Evolutionary conservation across 2,888 invertebrate genomes (phyloP).

Genomic region (Molorchus minor): DNA sequence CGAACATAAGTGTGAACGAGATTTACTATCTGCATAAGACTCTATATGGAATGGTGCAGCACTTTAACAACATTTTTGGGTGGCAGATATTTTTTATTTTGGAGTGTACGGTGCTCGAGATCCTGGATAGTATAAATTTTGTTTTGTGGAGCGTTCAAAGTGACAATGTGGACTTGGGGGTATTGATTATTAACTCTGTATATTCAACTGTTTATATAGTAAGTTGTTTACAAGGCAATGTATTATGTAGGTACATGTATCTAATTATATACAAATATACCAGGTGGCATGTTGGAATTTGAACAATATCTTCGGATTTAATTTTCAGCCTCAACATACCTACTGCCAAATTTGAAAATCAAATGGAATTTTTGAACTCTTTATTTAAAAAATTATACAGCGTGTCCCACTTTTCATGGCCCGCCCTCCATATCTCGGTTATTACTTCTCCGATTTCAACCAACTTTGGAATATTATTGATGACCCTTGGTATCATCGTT

Average conservation of each 20-base stretch:
- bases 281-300: background rate
- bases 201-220: constrained; percentile 14
- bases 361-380: too few species aligned
- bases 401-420: too few species aligned
- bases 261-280: constrained; percentile 22
- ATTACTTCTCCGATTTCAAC: too few species aligned
- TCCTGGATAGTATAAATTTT: constrained; percentile 31
- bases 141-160: background rate
- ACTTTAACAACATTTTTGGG: constrained; percentile 34
- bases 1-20: constrained; percentile 21
- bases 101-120: constrained; percentile 33
- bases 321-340: too few species aligned
- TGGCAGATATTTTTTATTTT: constrained; percentile 33
- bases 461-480: too few species aligned
- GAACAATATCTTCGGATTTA: too few species aligned
- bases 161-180: background rate
- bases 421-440: too few species aligned
- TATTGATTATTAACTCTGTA: constrained; percentile 14
- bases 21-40: constrained; percentile 30
- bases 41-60: constrained; percentile 31
- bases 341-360: too few species aligned
- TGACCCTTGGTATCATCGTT: too few species aligned
- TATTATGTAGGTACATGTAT: background rate
- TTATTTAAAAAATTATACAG: too few species aligned
- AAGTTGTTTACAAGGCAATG: constrained; percentile 5